phyloP scores from a whole-genome alignment of 2,113 vertebrate genomes.

The Passerina amoena region DNA sequence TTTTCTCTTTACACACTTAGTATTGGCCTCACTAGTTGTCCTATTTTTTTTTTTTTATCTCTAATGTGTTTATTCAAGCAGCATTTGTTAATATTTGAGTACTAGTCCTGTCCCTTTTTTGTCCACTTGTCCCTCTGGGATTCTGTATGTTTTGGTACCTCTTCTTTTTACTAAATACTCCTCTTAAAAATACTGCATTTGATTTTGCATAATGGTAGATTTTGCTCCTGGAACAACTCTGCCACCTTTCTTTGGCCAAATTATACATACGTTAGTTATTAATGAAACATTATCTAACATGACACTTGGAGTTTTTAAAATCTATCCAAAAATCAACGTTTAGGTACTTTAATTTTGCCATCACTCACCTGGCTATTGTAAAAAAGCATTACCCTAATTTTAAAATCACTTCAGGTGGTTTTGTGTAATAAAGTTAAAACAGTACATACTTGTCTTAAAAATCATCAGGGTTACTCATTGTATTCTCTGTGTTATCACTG shows the following conservation, averaged over 20 bases:
- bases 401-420: background rate
- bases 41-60: background rate
- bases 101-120: background rate
- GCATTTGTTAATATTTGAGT: background rate
- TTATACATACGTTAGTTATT: background rate
- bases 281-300: background rate
- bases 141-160: background rate
- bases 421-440: background rate
- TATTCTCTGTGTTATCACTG: background rate
- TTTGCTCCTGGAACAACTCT: slow-evolving; percentile 53
- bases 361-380: background rate
- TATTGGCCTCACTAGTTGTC: background rate
- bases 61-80: background rate
- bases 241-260: slow-evolving; percentile 51
- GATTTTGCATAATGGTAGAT: background rate
- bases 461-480: background rate
- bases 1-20: background rate
- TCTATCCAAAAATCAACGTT: background rate
- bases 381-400: background rate
- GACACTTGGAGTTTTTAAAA: background rate
- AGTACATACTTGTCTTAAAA: background rate
- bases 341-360: background rate
- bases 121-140: background rate
- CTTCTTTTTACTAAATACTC: background rate
- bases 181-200: background rate